Evolutionary conservation across 2,888 invertebrate species (phyloP), one percentile per base, ranked within the genome.

Genomic region (Therioaphis trifolii): DNA sequence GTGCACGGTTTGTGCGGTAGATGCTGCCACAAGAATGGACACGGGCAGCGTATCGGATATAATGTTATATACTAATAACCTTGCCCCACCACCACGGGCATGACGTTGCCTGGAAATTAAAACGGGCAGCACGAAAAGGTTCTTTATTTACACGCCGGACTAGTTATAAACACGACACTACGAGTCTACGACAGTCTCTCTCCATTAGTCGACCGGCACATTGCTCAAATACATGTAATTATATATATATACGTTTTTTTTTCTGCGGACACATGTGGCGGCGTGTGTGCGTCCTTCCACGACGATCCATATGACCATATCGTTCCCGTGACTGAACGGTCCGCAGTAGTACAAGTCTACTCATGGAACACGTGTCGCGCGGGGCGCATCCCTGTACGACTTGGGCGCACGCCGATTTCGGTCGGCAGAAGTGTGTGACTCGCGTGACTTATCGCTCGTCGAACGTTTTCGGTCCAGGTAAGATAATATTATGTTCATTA

Each of bases 131-230:
- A 35, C 61, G 80, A 52, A 74, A 63, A 82, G 49, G 72, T 82
- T 82, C 49, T 35, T 40, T 72, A 52, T 63, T 52, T 52, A 82
- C 72, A 72, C 79, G 46, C 79, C 77, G 77, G 63, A 49, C 68
- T 68, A 78, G 78, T 78, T 27, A 35, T 35, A 15, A n/a, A 55
- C 79, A 29, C 79, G 69, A 27, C 35, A 35, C n/a, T n/a, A n/a
- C n/a, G n/a, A n/a, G n/a, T n/a, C n/a, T n/a, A n/a, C n/a, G n/a
- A n/a, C 58, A 40, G 71, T 78, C 29, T 75, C 61, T 27, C 27
- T 43, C 76, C 46, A 46, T 76, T 63, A 43, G 76, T 76, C 12
- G 61, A 1, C n/a, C 63, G 76, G 18, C 21, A n/a, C 24, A 27
- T 46, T 7, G 21, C 46, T 72, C 58, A 18, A 2, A 27, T 12